A percentile compares a stretch with the other conserved stretches of the same genome.
phyloP scores from a whole-genome alignment of 2,113 vertebrate genomes.

The Melanocharis versteri region DNA sequence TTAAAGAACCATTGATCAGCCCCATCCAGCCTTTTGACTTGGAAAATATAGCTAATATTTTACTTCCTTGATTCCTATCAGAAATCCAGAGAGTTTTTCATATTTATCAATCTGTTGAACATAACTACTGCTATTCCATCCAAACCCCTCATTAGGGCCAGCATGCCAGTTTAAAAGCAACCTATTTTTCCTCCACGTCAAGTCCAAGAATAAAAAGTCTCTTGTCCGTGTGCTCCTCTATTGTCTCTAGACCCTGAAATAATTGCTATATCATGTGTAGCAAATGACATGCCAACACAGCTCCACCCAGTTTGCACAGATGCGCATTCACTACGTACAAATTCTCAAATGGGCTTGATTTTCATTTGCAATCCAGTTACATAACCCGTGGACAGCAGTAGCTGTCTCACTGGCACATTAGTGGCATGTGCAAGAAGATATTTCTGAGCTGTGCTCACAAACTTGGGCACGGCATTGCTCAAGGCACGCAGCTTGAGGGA shows the following conservation, averaged over 20 bases:
- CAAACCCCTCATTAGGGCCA: background rate
- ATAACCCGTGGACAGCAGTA: background rate
- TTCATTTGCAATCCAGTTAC: background rate
- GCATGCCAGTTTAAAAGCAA: background rate
- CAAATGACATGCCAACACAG: background rate
- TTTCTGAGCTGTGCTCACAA: background rate
- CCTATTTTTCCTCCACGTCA: background rate
- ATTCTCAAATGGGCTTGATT: background rate
- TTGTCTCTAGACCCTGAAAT: background rate
- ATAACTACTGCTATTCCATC: background rate
- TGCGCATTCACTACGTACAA: background rate
- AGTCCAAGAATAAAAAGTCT: background rate
- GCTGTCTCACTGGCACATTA: background rate
- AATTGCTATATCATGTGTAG: rapidly evolving
- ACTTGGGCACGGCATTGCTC: background rate
- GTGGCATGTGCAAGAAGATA: rapidly evolving
- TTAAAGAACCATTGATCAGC: background rate
- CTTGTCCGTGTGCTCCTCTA: rapidly evolving
- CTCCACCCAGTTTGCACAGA: background rate
- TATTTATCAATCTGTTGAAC: background rate
- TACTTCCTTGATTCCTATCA: background rate
- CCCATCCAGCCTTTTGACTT: background rate
- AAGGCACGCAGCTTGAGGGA: background rate
- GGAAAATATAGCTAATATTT: background rate
- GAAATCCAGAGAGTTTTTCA: background rate